Base-by-base conservation (phyloP, 2,113 vertebrate species). In the Chionomys nivalis region DNA sequence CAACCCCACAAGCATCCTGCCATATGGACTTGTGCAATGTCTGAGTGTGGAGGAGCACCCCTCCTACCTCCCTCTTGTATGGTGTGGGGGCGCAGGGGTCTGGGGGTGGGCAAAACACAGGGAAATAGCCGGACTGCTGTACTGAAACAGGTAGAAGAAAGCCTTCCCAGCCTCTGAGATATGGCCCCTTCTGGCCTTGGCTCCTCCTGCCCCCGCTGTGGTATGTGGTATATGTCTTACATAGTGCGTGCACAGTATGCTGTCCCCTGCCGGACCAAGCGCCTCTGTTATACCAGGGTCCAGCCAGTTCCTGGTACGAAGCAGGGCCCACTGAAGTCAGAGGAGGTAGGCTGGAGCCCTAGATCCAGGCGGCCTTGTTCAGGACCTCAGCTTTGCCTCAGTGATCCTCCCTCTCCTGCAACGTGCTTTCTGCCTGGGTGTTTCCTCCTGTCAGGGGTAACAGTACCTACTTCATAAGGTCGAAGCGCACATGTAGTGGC, bases 1-100 rank as follows among this genome's bases (percentile, higher is more conserved):
- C 63, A 58, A 36, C n/a, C 86, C 70, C 75, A 42, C 39, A 24
- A 73, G 81, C 94, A 52, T 77, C 58, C 87, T 90, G 95, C 95
- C 96, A 97, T 97, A 93, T 96, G 96, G 93, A 93, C 93, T 87
- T 93, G 85, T 88, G n/a, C 87, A 87, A 61, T 96, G 65, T 61
- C 70, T 81, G n/a, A 72, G 65, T 79, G 91, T 66, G 76, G 87
- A 90, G 36, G 79, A 77, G 8, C 76, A 63, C 44, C 88, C 39
- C 78, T 92, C 78, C 76, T 55, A 87, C 79, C 65, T 36, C 52
- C 44, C 78, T 86, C 58, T 78, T 55, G 23, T 79, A 79, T 23
- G 26, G 55, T 58, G 58, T 42, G 24, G 68, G 61, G 90, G 61
- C 16, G 47, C 36, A 36, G 58, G 63, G 21, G 24, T 16, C 85